Conservation (phyloP, 2,113 vertebrate genomes). For the Trichomycterus rosablanca region DNA sequence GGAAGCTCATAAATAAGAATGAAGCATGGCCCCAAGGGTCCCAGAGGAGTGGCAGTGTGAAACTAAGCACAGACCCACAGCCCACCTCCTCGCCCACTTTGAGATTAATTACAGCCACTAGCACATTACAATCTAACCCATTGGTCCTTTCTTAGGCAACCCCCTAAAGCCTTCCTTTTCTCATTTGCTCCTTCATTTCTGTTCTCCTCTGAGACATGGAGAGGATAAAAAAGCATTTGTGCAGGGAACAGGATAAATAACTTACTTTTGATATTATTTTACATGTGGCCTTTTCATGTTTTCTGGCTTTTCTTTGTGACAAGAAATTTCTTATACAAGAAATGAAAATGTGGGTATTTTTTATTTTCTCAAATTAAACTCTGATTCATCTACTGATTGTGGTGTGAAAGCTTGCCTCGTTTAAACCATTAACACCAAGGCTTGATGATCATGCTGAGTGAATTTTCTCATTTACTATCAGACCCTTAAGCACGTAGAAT, state of each 20-base stretch:
- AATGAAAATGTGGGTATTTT: background rate
- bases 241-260: background rate
- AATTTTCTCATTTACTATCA: slow-evolving; percentile 6
- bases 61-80: slow-evolving; percentile 48
- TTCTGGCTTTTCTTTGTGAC: background rate
- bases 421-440: background rate
- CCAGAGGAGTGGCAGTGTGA: slow-evolving; percentile 32
- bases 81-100: slow-evolving; percentile 51
- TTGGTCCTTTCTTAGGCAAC: slow-evolving; percentile 48
- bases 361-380: background rate
- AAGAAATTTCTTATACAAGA: background rate
- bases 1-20: slow-evolving; percentile 74
- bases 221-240: slow-evolving; percentile 14
- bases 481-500: slow-evolving; percentile 47
- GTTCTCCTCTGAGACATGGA: background rate
- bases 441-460: background rate
- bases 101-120: slow-evolving; percentile 63
- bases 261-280: too few species aligned
- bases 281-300: background rate
- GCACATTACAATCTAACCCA: slow-evolving; percentile 52
- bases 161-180: slow-evolving; percentile 16
- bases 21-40: slow-evolving; percentile 62
- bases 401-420: too few species aligned
- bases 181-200: slow-evolving; percentile 4
- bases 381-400: background rate